A percentile compares a stretch with the other conserved stretches of the same genome.
Evolutionary conservation across 2,113 vertebrate genomes (phyloP).

Genomic region (Charadrius vociferus): DNA sequence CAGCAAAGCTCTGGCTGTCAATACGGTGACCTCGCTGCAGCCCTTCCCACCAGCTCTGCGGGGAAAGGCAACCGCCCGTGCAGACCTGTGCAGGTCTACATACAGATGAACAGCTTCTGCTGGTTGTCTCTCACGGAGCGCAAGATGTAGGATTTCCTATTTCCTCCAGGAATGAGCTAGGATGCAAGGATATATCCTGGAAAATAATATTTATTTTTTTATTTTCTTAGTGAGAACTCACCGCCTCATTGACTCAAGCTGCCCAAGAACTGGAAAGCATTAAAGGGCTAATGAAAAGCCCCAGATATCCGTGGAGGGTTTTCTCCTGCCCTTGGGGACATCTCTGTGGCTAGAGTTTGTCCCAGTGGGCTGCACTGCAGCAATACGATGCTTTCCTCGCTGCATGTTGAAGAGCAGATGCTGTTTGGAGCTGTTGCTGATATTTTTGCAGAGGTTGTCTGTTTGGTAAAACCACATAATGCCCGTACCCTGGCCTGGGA

Average conservation of each 20-base stretch:
- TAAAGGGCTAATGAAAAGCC: neutral
- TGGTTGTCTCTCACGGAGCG: rapidly evolving
- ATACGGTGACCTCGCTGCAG: neutral
- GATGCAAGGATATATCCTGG: neutral
- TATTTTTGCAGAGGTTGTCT: neutral
- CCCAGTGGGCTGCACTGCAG: neutral
- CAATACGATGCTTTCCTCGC: neutral
- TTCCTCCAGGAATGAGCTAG: neutral
- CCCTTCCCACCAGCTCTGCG: neutral
- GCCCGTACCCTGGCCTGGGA: neutral
- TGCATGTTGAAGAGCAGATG: neutral
- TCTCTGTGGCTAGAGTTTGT: neutral
- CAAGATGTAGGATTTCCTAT: neutral
- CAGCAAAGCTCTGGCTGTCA: neutral
- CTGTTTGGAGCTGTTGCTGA: neutral
- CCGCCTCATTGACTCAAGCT: neutral
- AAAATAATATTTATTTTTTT: neutral
- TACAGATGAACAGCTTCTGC: neutral
- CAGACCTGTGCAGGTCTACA: neutral
- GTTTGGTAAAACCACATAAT: neutral
- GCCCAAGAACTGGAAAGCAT: neutral
- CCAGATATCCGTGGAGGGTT: neutral
- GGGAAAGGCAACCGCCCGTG: neutral
- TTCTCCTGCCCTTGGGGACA: neutral
- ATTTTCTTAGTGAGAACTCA: neutral